Conservation (phyloP, 2,113 vertebrate genomes). For the Anolis sagrei region DNA sequence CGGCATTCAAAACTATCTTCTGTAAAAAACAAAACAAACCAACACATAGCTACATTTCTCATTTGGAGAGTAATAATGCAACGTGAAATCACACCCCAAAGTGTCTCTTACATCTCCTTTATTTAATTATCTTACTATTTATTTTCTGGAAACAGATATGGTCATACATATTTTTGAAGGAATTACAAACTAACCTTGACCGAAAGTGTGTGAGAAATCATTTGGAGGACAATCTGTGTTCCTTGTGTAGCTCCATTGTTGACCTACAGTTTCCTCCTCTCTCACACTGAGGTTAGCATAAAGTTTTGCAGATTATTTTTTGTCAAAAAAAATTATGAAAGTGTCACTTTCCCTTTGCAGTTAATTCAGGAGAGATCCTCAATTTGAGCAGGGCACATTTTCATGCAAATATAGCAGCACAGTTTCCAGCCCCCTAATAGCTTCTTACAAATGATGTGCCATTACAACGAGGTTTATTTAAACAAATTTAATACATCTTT, state of each 20-base stretch:
- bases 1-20: background rate
- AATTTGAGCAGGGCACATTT: constrained; percentile 91
- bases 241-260: constrained; percentile 31
- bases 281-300: constrained; percentile 63
- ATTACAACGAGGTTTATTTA: constrained; percentile 99
- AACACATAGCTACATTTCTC: background rate
- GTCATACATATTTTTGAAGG: background rate
- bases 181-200: constrained; percentile 24
- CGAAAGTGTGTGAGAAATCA: background rate
- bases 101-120: background rate
- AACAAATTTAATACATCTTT: constrained; percentile 99
- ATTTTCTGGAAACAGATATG: background rate
- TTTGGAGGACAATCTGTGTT: constrained; percentile 5
- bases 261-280: constrained; percentile 59
- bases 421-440: constrained; percentile 97
- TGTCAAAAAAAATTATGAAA: constrained; percentile 85
- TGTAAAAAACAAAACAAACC: background rate
- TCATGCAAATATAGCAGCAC: constrained; percentile 95
- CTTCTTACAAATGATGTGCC: constrained; percentile 99
- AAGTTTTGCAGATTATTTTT: constrained; percentile 80
- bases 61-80: background rate
- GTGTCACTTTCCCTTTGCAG: constrained; percentile 86
- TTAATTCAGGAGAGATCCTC: constrained; percentile 90
- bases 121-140: background rate
- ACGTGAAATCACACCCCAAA: too few relatives aligned